These are phyloP conservation scores for Synergus itoensis DNA, from an alignment of 2,888 invertebrate genomes.

Conservation along the genomic window DNA sequence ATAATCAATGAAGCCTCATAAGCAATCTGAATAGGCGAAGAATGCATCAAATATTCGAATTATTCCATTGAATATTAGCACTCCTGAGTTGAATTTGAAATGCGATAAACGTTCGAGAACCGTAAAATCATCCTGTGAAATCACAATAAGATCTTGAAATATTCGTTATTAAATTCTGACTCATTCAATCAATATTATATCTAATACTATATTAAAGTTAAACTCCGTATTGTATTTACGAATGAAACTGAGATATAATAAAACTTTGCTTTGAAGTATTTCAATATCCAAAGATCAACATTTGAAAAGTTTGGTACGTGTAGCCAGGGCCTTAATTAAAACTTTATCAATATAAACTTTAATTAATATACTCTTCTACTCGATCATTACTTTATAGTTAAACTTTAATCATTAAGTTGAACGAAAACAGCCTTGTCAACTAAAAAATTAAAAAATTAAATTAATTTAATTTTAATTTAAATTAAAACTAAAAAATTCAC, in stretches of 20 bases:
- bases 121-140: neutral
- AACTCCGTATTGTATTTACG: too few relatives aligned
- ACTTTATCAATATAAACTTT: neutral
- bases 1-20: neutral
- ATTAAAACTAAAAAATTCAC: too few relatives aligned
- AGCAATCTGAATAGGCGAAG: conserved; percentile 13
- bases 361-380: neutral
- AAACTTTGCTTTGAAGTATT: too few relatives aligned
- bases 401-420: neutral
- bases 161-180: neutral
- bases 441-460: too few relatives aligned
- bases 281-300: neutral
- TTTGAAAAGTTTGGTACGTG: too few relatives aligned
- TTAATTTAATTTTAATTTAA: too few relatives aligned
- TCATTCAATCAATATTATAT: neutral
- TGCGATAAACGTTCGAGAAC: neutral
- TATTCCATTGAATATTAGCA: neutral
- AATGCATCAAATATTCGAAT: conserved; percentile 32
- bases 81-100: conserved; percentile 10
- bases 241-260: neutral
- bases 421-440: neutral
- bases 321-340: neutral
- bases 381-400: neutral
- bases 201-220: neutral
- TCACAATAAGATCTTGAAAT: neutral